Evolutionary conservation across 64 coral and sea anemone genomes (phyloP).

Genomic region (Orbicella faveolata): DNA sequence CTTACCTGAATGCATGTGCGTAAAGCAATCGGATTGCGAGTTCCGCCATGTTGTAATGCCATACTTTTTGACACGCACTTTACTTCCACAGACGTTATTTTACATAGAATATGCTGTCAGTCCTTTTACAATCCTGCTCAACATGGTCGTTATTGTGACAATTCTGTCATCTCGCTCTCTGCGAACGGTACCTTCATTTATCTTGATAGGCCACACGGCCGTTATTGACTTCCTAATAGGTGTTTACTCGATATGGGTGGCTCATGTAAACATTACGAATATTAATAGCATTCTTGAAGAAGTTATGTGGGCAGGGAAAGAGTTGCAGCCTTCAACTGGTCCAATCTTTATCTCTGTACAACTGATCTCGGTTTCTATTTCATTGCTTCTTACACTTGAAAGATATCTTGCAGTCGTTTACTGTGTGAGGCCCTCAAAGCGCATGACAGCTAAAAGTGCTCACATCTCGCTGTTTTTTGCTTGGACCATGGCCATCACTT

Average conservation of each 20-base stretch:
- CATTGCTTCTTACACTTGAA: constrained; percentile 80
- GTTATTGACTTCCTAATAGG: constrained; percentile 64
- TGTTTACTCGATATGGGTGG: constrained; percentile 69
- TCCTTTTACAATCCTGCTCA: constrained; percentile 63
- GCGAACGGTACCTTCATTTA: constrained; percentile 58
- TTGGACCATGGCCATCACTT: constrained; percentile 60
- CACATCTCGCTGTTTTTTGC: constrained; percentile 55
- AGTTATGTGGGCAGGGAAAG: constrained; percentile 75
- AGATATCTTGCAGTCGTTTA: constrained; percentile 75
- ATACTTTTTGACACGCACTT: constrained; percentile 45
- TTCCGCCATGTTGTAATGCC: constrained; percentile 84
- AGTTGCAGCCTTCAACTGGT: constrained; percentile 71
- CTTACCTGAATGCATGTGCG: constrained; percentile 75
- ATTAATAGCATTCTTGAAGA: constrained; percentile 72
- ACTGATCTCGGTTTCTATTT: constrained; percentile 73
- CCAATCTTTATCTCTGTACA: constrained; percentile 85
- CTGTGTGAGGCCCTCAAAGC: constrained; percentile 65
- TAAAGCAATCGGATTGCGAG: constrained; percentile 66
- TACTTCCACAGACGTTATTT: constrained; percentile 64
- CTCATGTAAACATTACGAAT: constrained; percentile 55
- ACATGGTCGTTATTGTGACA: constrained; percentile 47
- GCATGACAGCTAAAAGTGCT: constrained; percentile 37
- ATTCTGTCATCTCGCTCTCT: constrained; percentile 44
- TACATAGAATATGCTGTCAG: constrained; percentile 60
- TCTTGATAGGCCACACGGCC: constrained; percentile 66